Percentiles rank a stretch among this genome's conserved stretches.
phyloP scores from a whole-genome alignment of 2,797 vertebrate species.

The Morelia viridis region DNA sequence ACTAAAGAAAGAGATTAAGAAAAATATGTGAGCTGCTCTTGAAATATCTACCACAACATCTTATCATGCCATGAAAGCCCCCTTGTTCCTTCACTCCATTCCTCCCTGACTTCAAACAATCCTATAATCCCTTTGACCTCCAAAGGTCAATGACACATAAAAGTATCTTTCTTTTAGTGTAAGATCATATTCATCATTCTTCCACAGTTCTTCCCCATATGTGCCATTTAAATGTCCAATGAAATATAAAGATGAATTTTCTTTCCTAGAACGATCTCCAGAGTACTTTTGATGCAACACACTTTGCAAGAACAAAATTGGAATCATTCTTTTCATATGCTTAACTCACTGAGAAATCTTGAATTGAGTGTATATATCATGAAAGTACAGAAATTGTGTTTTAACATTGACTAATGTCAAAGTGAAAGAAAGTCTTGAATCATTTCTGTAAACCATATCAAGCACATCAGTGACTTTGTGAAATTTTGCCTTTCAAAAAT shows the following conservation, averaged over 20 bases:
- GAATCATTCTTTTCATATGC: conserved; percentile 24
- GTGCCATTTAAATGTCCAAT: conserved; percentile 28
- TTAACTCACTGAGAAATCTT: neutral
- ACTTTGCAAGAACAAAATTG: conserved; percentile 36
- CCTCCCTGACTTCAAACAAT: conserved; percentile 68
- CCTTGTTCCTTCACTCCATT: conserved; percentile 65
- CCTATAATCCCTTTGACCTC: conserved; percentile 67
- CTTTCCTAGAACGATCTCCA: conserved; percentile 35
- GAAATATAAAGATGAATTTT: conserved; percentile 53
- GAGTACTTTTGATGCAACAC: neutral
- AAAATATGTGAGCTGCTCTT: conserved; percentile 61
- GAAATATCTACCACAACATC: conserved; percentile 64
- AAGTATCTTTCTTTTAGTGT: conserved; percentile 68
- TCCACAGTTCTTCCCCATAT: conserved; percentile 51
- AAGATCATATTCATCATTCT: conserved; percentile 65
- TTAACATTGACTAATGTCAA: neutral
- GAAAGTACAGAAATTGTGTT: conserved; percentile 24
- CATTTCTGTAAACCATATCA: conserved; percentile 31
- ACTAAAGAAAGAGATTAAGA: conserved; percentile 67
- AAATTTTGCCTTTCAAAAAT: conserved; percentile 15
- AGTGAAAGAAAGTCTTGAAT: neutral
- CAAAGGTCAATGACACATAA: conserved; percentile 67
- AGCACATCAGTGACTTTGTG: conserved; percentile 13
- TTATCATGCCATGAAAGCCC: conserved; percentile 65
- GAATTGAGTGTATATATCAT: conserved; percentile 17